These are phyloP conservation scores for Pseudomyrmex cubaensis DNA, from an alignment of 1,140 invertebrate genomes.

Conservation along the genomic window DNA sequence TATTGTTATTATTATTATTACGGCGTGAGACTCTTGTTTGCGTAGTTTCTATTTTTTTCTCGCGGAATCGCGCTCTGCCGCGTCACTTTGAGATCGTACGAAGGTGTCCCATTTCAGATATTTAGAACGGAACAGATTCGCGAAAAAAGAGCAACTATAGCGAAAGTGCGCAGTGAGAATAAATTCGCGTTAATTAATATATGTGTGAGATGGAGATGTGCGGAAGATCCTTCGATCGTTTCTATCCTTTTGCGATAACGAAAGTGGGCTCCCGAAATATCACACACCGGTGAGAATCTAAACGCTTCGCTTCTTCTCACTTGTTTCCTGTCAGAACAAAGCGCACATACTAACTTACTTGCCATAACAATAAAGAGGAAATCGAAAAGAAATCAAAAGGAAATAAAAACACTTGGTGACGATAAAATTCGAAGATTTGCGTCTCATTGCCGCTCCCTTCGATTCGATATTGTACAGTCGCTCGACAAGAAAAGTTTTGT, in stretches of 20 bases:
- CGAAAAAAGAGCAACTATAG: neutral
- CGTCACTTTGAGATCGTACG: neutral
- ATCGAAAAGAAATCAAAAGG: neutral
- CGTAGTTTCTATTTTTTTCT: neutral
- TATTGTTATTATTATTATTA: conserved; percentile 4
- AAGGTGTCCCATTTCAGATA: conserved; percentile 12
- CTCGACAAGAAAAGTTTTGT: neutral
- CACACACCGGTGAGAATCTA: neutral
- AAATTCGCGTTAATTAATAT: neutral
- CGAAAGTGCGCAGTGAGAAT: conserved; percentile 1
- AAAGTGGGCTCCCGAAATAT: neutral
- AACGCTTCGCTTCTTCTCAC: neutral
- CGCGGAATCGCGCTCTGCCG: neutral
- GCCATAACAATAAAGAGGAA: neutral
- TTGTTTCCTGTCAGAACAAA: neutral
- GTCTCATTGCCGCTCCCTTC: neutral
- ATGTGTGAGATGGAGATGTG: neutral
- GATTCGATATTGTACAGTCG: neutral
- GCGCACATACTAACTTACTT: neutral
- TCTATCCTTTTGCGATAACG: conserved; percentile 1
- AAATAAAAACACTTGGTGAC: neutral
- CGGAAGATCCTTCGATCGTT: neutral
- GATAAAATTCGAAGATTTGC: neutral
- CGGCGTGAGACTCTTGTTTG: neutral
- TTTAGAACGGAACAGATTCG: conserved; percentile 3